Evolutionary conservation across 1,140 invertebrate genomes (phyloP), one percentile per base, ranked within the genome.

Genomic region (Wiebesia pumilae): DNA sequence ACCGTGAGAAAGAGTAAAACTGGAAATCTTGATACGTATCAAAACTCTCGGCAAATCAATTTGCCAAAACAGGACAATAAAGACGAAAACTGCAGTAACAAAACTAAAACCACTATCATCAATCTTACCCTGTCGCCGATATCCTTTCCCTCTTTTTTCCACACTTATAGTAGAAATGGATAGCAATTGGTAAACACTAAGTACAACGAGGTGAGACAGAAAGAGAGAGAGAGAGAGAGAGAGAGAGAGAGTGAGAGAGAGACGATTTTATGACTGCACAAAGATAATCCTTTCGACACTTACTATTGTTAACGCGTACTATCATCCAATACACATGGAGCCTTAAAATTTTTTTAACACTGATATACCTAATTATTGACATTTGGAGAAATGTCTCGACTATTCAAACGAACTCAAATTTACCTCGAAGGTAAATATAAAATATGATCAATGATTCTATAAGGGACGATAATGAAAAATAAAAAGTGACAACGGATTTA

Each of bases 191-290:
- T 16, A 43, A 33, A 62, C 24, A 1, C 71, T 6, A 75, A 43
- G 75, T 47, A 27, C 12, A 43, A 77, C 33, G 54, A 27, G 9
- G n/a, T 43, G 4, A 4, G 24, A 83, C 67, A 86, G 71, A 84
- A 58, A 54, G 62, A 71, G n/a, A 24, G 47, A 30, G 19, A 62
- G 69, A 33, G 69, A 21, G 65, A 30, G 30, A n/a, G 84, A 86
- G 71, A 84, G 79, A 54, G 62, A 71, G 33, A n/a, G 35, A 35
- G 3, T 33, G 54, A 38, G 47, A 30, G 51, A 35, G 35, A 33
- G 79, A 58, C 51, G 79, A 86, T 86, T 86, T 86, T 65, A 85
- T 14, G 78, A 43, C 47, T n/a, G 79, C 79, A 75, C 78, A 81
- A 71, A 86, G 67, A 86, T 86, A 86, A 86, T 19, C 78, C 51